Evolutionary conservation across 53 echinoderm and acorn worm species (phyloP).

Genomic region (Holothuria leucospilota): DNA sequence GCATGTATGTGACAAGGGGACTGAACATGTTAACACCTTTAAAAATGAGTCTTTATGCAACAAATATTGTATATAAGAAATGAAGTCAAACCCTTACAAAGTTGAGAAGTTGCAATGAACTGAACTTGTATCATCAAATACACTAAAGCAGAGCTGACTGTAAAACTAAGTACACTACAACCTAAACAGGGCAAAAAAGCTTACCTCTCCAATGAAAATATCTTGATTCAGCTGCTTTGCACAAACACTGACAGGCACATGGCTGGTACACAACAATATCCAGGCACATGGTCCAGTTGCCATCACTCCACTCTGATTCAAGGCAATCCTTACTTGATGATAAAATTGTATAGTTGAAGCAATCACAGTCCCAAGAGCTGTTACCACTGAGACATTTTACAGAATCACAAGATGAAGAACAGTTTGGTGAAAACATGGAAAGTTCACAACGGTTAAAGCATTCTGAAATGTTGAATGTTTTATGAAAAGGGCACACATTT

Average conservation of each 20-base stretch:
- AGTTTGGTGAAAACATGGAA: conserved; percentile 35
- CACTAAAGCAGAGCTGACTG: too few relatives aligned
- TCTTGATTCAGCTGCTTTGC: background rate
- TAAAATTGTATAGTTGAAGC: conserved; percentile 23
- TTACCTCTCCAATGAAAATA: conserved; percentile 41
- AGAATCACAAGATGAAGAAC: conserved; percentile 58
- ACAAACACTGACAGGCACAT: conserved; percentile 42
- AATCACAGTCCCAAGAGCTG: conserved; percentile 64
- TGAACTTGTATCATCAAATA: too few relatives aligned
- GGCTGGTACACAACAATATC: background rate
- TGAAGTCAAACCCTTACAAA: too few relatives aligned
- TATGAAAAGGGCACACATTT: conserved; percentile 19
- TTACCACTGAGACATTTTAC: conserved; percentile 43
- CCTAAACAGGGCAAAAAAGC: background rate
- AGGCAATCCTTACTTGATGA: conserved; percentile 11
- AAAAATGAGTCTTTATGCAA: too few relatives aligned
- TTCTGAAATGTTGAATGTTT: conserved; percentile 12
- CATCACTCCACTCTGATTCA: background rate
- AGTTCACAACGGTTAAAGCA: conserved; percentile 55
- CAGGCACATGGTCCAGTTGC: background rate
- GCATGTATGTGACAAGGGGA: too few relatives aligned
- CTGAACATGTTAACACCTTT: too few relatives aligned
- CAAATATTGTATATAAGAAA: too few relatives aligned
- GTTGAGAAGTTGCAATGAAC: too few relatives aligned
- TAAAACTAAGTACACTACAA: background rate